Base-by-base conservation (phyloP, 2,888 invertebrate genomes). In the Lithophane semibrunnea region DNA sequence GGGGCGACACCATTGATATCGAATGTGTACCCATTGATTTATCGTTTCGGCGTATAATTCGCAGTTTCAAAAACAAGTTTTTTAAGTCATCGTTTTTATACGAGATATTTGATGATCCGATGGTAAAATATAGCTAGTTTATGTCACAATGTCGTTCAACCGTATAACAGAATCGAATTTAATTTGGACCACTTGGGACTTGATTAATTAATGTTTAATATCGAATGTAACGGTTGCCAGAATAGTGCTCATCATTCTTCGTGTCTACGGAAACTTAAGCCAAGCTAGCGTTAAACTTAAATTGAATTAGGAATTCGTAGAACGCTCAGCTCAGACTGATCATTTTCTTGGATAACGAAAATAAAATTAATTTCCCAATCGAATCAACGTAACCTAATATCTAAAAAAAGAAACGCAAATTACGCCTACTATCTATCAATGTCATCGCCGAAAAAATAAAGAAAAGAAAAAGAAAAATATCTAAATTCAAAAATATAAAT, bases 1-100 rank as follows among this genome's bases (percentile, higher is more conserved):
- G 92, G 94, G 94, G 94, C 93, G 92, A 92, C 89, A 88, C 92
- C 91, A 93, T 93, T 94, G 93, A 94, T 94, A 93, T 91, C 92
- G 90, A 93, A 93, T 92, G 90, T 91, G 89, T 89, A 91, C 86
- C 86, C 85, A 83, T 91, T 96, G 96, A 96, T 96, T 96, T 96
- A 96, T 95, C 86, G 90, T 90, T 90, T 90, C 86, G 88, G 89
- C 92, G 93, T 92, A 90, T 93, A 94, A 94, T 94, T 92, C 91
- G 91, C 86, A 88, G 86, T 90, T 91, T 91, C 90, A 90, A 93
- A 94, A 94, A 94, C 91, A 92, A 88, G 75, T 82, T 89, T 89
- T 88, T 89, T 86, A 66, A 56, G 49, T 49, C 70, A 72, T 71
- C 56, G 90, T 93, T 93, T 94, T 92, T 83, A 42, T 64, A 88